Conservation (phyloP, 2,888 invertebrate species). For the Caradrina clavipalpis region DNA sequence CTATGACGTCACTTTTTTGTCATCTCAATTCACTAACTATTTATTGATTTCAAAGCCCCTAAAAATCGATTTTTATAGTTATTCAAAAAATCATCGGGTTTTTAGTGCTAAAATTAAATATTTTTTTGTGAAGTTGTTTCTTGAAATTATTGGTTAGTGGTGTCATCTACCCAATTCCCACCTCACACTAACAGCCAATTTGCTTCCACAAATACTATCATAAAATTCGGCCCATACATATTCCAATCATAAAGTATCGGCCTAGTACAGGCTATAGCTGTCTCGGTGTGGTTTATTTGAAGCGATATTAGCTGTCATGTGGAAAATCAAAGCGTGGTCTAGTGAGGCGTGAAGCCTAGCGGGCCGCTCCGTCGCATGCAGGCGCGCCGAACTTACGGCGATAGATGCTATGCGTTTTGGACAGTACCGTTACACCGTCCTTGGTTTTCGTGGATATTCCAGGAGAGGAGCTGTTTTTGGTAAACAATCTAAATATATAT, state of each 20-base stretch:
- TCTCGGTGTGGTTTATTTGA: conserved; percentile 67
- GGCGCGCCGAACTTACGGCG: conserved; percentile 56
- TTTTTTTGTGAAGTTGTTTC: too few species aligned
- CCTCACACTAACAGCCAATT: conserved; percentile 37
- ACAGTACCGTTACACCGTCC: conserved; percentile 19
- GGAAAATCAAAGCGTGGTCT: conserved; percentile 67
- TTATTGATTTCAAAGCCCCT: too few species aligned
- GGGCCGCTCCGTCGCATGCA: conserved; percentile 57
- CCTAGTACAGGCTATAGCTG: conserved; percentile 46
- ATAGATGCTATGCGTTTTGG: conserved; percentile 57
- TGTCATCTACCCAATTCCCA: too few species aligned
- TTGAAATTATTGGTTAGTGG: too few species aligned
- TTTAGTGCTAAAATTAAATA: too few species aligned
- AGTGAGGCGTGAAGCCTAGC: conserved; percentile 66
- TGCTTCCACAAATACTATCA: conserved; percentile 9
- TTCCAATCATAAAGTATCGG: conserved; percentile 60
- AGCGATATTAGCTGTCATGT: conserved; percentile 57
- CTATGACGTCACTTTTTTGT: too few species aligned
- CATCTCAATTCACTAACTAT: too few species aligned
- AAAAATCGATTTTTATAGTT: too few species aligned
- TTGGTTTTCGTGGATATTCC: neutral
- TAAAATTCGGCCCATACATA: conserved; percentile 49
- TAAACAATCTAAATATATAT: too few species aligned
- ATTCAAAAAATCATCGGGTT: too few species aligned
- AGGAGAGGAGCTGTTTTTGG: neutral